These are phyloP conservation scores for Myiozetetes cayanensis DNA, from an alignment of 2,113 vertebrate species.

Conservation along the genomic window DNA sequence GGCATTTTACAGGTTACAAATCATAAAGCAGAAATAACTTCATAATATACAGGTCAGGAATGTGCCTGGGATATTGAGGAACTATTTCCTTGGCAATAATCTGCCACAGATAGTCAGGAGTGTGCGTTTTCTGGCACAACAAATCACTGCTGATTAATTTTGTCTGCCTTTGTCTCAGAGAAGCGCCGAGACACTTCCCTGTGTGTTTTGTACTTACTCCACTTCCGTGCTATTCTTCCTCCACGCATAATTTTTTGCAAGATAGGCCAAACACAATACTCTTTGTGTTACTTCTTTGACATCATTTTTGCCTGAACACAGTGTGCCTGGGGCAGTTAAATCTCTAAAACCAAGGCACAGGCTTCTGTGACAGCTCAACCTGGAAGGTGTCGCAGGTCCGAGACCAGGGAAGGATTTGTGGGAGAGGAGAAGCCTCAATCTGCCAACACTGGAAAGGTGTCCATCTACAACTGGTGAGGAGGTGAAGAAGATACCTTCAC, in stretches of 20 bases:
- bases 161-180: conserved; percentile 62
- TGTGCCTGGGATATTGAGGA: conserved; percentile 65
- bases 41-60: conserved; percentile 69
- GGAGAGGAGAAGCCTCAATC: not conserved
- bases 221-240: not conserved
- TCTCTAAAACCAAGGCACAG: not conserved
- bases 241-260: conserved; percentile 49
- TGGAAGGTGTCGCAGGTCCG: fast-evolving
- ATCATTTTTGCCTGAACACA: not conserved
- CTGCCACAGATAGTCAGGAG: conserved; percentile 60
- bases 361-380: not conserved
- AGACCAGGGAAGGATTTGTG: not conserved
- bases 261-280: conserved; percentile 24
- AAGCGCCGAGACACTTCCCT: conserved; percentile 17
- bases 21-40: conserved; percentile 68
- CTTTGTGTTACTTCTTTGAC: conserved; percentile 49
- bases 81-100: conserved; percentile 68
- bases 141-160: conserved; percentile 66
- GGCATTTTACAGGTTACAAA: conserved; percentile 67
- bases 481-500: fast-evolving
- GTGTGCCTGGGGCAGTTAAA: not conserved
- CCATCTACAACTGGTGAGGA: not conserved
- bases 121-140: conserved; percentile 47
- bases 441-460: not conserved
- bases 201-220: conserved; percentile 6